Evolutionary conservation across 1,140 invertebrate species (phyloP).

Genomic region (Monochamus saltuarius): DNA sequence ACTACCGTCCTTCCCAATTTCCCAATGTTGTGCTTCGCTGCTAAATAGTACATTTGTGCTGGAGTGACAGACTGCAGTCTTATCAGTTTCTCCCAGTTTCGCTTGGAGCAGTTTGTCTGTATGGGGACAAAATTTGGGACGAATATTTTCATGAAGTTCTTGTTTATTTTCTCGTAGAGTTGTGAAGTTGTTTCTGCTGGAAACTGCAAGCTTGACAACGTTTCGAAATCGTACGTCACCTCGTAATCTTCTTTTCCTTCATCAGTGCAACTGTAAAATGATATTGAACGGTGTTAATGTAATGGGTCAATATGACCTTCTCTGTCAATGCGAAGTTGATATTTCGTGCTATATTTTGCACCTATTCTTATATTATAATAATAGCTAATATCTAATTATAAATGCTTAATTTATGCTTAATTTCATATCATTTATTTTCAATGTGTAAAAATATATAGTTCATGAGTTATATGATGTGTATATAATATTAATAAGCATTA

Average conservation of each 20-base stretch:
- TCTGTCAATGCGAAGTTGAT: no score
- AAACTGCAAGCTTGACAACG: conserved; percentile 49
- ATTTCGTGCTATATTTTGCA: no score
- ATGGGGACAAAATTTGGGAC: conserved; percentile 68
- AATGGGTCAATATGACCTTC: no score
- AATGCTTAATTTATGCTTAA: no score
- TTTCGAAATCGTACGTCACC: conserved; percentile 42
- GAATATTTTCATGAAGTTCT: conserved; percentile 64
- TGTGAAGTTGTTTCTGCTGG: conserved; percentile 56
- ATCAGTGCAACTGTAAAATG: conserved; percentile 20
- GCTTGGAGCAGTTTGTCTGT: conserved; percentile 69
- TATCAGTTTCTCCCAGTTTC: conserved; percentile 69
- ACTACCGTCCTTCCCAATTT: conserved; percentile 42
- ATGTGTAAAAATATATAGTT: no score
- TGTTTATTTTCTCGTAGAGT: conserved; percentile 60
- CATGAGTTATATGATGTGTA: no score
- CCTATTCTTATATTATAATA: no score
- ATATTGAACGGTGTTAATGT: no score
- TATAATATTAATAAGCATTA: no score
- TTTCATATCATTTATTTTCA: no score
- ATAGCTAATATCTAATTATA: no score
- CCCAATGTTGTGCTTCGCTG: conserved; percentile 42
- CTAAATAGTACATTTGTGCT: conserved; percentile 39
- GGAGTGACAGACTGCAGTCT: conserved; percentile 50
- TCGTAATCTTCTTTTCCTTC: conserved; percentile 34